Percentiles rank a stretch among this genome's conserved stretches.
Evolutionary conservation across 2,797 vertebrate genomes (phyloP).

Genomic region (Helarctos malayanus): DNA sequence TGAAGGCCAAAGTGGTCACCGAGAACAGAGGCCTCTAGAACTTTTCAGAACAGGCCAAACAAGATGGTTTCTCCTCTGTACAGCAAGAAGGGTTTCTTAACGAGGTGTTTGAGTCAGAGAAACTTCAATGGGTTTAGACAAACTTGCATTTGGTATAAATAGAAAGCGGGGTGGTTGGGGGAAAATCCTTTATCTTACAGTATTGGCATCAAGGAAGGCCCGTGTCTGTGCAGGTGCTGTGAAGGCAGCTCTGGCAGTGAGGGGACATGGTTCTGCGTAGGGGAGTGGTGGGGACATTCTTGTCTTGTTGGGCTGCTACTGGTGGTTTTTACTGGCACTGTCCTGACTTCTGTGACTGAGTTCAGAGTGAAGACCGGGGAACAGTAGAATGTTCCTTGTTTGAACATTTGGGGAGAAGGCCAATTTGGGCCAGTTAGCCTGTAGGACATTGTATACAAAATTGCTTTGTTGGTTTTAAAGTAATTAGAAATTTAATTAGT

Average conservation of each 20-base stretch:
- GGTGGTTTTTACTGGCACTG: not conserved
- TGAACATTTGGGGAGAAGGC: not conserved
- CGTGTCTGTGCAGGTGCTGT: fast-evolving
- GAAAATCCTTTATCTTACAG: not conserved
- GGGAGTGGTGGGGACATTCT: not conserved
- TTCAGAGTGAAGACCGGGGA: not conserved
- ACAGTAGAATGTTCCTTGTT: not conserved
- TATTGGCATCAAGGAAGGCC: not conserved
- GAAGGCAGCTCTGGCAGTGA: not conserved
- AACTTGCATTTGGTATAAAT: not conserved
- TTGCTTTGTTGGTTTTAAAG: not conserved
- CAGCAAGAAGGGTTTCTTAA: not conserved
- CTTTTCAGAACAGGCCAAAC: not conserved
- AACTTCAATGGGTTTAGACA: not conserved
- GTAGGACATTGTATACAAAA: not conserved
- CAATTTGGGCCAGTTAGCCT: not conserved
- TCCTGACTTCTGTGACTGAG: not conserved
- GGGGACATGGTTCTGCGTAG: not conserved
- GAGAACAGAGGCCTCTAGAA: not conserved
- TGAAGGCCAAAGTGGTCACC: not conserved
- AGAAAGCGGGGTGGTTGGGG: not conserved
- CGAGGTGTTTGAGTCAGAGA: not conserved
- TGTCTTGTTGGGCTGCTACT: not conserved
- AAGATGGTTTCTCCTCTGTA: not conserved
- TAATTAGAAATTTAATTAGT: constrained; percentile 28